These are phyloP conservation scores for Lutraria rhynchaena DNA, from an alignment of 1,140 invertebrate genomes.

Conservation along the genomic window DNA sequence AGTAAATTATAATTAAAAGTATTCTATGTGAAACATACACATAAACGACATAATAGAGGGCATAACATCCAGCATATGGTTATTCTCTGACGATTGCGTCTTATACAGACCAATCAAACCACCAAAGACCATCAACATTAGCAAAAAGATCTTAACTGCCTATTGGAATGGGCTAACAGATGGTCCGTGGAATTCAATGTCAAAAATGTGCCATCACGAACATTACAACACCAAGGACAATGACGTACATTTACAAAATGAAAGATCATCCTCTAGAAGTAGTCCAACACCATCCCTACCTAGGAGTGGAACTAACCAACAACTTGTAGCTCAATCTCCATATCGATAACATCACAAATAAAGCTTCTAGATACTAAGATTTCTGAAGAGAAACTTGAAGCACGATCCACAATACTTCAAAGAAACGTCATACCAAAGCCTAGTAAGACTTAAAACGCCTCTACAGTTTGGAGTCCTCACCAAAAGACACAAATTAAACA, in stretches of 20 bases:
- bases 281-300: slow-evolving; percentile 24
- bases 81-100: slow-evolving; percentile 36
- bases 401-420: slow-evolving; percentile 3
- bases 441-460: no score
- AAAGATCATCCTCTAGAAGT: slow-evolving; percentile 26
- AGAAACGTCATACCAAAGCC: no score
- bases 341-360: slow-evolving; percentile 6
- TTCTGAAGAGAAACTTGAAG: slow-evolving; percentile 17
- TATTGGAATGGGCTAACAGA: no score
- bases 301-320: slow-evolving; percentile 40
- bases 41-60: slow-evolving; percentile 14
- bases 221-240: slow-evolving; percentile 17
- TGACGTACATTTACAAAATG: slow-evolving; percentile 37
- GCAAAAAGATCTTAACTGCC: no score
- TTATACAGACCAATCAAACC: no score
- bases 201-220: slow-evolving; percentile 32
- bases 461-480: no score
- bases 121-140: no score
- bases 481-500: no score
- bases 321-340: slow-evolving; percentile 24
- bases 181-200: no score
- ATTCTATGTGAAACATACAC: no score
- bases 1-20: no score
- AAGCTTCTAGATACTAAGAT: background rate
- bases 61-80: slow-evolving; percentile 3